phyloP scores from a whole-genome alignment of 2,888 invertebrate species.

The Iselma pallidipennis region DNA sequence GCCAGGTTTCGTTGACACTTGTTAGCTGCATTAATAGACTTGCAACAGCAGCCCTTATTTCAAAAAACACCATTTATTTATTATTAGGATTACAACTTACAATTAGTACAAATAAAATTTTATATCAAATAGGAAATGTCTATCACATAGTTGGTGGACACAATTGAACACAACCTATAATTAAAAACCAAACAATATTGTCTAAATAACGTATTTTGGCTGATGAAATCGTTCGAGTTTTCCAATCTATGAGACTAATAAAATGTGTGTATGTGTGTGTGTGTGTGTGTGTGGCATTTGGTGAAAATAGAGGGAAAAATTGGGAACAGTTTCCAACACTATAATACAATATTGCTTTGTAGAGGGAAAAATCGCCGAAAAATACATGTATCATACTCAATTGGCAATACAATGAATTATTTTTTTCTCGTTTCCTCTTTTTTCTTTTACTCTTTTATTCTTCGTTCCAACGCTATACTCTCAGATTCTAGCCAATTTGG shows the following conservation, averaged over 20 bases:
- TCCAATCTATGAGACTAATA: neutral
- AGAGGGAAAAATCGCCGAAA: neutral
- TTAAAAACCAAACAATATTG: neutral
- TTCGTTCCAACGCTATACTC: too few species aligned
- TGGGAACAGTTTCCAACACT: neutral
- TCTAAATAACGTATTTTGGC: neutral
- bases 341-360: neutral
- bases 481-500: conserved; percentile 20
- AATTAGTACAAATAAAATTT: too few species aligned
- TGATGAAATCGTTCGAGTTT: neutral
- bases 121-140: too few species aligned
- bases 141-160: too few species aligned
- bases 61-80: too few species aligned
- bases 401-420: neutral
- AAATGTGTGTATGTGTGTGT: too few species aligned
- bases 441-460: neutral
- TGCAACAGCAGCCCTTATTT: too few species aligned
- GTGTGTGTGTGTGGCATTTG: neutral
- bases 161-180: neutral
- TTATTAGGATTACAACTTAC: too few species aligned
- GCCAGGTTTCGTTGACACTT: too few species aligned
- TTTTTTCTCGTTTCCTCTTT: neutral
- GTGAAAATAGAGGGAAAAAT: neutral
- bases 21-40: too few species aligned
- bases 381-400: neutral